Percentiles rank a stretch among this genome's conserved stretches.
phyloP scores from a whole-genome alignment of 2,113 vertebrate genomes.

The Leucoraja erinaceus region DNA sequence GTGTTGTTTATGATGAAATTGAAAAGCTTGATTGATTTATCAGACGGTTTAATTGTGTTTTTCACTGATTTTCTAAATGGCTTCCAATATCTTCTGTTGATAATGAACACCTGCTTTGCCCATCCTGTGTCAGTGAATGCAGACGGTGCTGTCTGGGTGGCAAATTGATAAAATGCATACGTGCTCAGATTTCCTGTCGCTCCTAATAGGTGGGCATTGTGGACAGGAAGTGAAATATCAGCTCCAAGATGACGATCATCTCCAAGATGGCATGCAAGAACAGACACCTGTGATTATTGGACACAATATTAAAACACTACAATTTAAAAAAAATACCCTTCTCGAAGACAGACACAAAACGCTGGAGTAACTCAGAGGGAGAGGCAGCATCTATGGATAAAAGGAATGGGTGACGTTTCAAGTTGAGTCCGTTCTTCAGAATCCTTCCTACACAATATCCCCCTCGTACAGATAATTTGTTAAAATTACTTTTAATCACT shows the following conservation, averaged over 20 bases:
- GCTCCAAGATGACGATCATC: background rate
- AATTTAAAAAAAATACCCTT: too few species aligned
- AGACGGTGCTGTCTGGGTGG: background rate
- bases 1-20: background rate
- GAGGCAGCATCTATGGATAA: too few species aligned
- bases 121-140: background rate
- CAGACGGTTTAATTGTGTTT: background rate
- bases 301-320: too few species aligned
- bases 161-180: background rate
- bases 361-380: too few species aligned
- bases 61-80: background rate
- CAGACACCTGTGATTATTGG: too few species aligned
- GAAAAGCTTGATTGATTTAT: background rate
- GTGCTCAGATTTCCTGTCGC: background rate
- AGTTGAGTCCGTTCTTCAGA: too few species aligned
- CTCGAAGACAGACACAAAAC: too few species aligned
- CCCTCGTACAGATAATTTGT: background rate
- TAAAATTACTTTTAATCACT: background rate
- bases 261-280: background rate
- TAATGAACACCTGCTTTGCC: too few species aligned
- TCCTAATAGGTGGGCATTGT: background rate
- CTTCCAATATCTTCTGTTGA: background rate
- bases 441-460: background rate
- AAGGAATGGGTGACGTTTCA: too few species aligned
- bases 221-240: background rate